Conservation (phyloP, 2,113 vertebrate genomes). For the Hippopotamus amphibius region DNA sequence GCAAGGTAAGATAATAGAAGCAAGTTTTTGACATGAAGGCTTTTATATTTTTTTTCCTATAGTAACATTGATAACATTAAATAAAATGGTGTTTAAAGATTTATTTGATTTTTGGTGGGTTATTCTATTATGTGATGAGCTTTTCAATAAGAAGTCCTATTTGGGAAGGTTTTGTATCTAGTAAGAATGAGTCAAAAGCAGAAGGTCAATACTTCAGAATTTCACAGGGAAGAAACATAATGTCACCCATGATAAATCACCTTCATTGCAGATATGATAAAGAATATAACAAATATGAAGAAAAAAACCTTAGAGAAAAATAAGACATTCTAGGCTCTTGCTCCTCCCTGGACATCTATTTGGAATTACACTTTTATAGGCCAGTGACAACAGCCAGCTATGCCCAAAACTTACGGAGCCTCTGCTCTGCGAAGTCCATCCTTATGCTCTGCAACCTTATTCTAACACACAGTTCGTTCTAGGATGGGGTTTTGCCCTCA, state of each 20-base stretch:
- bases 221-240: background rate
- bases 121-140: background rate
- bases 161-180: background rate
- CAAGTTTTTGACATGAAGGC: background rate
- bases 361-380: background rate
- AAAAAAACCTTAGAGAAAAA: background rate
- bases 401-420: background rate
- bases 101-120: slow-evolving; percentile 9
- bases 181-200: background rate
- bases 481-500: background rate
- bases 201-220: background rate
- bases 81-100: background rate
- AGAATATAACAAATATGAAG: background rate
- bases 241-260: background rate
- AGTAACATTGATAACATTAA: background rate
- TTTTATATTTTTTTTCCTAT: background rate
- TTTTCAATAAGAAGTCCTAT: background rate
- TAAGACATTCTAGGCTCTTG: background rate
- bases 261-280: background rate
- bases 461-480: background rate
- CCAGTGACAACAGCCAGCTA: background rate
- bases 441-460: background rate
- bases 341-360: background rate
- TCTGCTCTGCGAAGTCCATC: background rate
- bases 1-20: background rate